phyloP scores from a whole-genome alignment of 2,113 vertebrate genomes.

The Hippoglossus stenolepis region DNA sequence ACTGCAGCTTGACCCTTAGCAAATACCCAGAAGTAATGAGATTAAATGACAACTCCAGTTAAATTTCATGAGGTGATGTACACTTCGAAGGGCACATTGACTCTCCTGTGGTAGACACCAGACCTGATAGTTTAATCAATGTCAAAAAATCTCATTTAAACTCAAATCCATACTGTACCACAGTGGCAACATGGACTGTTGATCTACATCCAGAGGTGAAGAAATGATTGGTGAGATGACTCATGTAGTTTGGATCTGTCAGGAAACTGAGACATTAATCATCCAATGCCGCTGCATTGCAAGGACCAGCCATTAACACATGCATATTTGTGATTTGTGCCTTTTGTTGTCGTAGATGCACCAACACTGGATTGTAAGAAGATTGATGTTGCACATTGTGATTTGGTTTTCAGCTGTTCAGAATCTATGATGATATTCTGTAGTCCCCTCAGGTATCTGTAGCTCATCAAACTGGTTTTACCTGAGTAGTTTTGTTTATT shows the following conservation, averaged over 20 bases:
- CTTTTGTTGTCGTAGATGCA: slow-evolving; percentile 60
- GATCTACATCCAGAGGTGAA: slow-evolving; percentile 6
- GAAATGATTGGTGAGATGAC: neutral
- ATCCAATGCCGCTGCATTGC: slow-evolving; percentile 44
- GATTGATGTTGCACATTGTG: slow-evolving; percentile 40
- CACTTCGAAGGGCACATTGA: neutral
- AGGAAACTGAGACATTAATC: slow-evolving; percentile 10
- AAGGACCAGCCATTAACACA: slow-evolving; percentile 39
- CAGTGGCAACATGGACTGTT: neutral
- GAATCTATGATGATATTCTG: slow-evolving; percentile 29
- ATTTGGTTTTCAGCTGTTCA: slow-evolving; percentile 34
- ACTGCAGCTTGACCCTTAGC: no score
- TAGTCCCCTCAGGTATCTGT: slow-evolving; percentile 60
- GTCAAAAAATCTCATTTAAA: neutral
- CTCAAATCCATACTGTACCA: neutral
- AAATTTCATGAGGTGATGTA: neutral
- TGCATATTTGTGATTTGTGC: slow-evolving; percentile 61
- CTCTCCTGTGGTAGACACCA: neutral
- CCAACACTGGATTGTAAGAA: slow-evolving; percentile 52
- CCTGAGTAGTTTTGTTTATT: slow-evolving; percentile 54
- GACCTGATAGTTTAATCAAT: neutral
- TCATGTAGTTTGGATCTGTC: neutral
- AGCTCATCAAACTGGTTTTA: slow-evolving; percentile 26
- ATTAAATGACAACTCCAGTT: neutral
- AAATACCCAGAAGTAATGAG: neutral